phyloP scores from a whole-genome alignment of 2,888 invertebrate species.

The Pyrrhosoma nymphula region DNA sequence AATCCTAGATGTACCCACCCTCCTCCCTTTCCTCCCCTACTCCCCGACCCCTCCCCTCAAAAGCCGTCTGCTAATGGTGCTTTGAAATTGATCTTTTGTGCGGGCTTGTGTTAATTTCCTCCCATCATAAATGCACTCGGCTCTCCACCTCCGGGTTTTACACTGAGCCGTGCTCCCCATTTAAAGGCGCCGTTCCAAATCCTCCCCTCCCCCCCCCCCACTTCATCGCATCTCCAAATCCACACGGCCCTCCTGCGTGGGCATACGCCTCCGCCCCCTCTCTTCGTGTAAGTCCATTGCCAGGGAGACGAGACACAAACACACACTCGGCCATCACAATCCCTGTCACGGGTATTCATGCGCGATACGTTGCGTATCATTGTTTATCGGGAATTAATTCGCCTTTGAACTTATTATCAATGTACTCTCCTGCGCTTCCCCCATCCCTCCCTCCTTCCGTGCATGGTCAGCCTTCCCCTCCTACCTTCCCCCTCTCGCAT shows the following conservation, averaged over 20 bases:
- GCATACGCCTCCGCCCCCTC: not conserved
- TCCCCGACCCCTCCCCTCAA: not conserved
- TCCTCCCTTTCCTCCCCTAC: not conserved
- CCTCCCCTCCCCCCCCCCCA: not conserved
- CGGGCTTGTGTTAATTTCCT: slow-evolving; percentile 18
- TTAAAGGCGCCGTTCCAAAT: slow-evolving; percentile 41
- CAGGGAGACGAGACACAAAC: not conserved
- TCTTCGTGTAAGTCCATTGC: not conserved
- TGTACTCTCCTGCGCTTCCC: not conserved
- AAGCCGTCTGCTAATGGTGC: not conserved
- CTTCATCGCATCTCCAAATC: slow-evolving; percentile 7
- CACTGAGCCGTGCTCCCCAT: slow-evolving; percentile 23
- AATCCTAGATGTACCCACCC: not conserved
- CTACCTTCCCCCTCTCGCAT: not conserved
- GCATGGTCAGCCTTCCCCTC: not conserved
- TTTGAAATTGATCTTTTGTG: slow-evolving; percentile 39
- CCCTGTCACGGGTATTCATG: slow-evolving; percentile 35
- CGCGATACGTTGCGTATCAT: slow-evolving; percentile 1
- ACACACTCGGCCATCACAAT: not conserved
- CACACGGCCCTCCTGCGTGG: slow-evolving; percentile 9
- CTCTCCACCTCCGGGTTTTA: slow-evolving; percentile 19
- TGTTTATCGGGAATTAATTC: slow-evolving; percentile 56
- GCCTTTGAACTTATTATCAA: slow-evolving; percentile 67
- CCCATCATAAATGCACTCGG: slow-evolving; percentile 51
- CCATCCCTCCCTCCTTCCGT: not conserved